Percentiles rank a stretch among this genome's conserved stretches.
Conservation (phyloP, 2,113 vertebrate species). For the Axis porcinus region DNA sequence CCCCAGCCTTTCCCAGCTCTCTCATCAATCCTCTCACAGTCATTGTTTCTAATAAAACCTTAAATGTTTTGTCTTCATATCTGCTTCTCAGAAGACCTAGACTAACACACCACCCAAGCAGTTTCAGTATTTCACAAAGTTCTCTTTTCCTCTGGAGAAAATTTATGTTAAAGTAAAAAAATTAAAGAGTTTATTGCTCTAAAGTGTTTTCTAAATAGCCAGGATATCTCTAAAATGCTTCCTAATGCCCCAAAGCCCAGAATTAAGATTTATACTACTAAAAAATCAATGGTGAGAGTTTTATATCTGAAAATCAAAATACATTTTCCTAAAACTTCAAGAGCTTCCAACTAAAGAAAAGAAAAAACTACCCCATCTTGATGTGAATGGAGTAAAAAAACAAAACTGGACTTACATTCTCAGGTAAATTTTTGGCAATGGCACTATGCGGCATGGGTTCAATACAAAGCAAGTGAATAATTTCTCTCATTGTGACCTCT, state of each 20-base stretch:
- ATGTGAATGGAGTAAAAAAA: neutral
- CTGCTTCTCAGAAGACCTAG: neutral
- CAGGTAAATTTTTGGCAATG: slow-evolving; percentile 92
- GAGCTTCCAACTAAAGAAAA: neutral
- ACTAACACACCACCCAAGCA: neutral
- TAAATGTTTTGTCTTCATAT: neutral
- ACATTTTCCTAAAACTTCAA: slow-evolving; percentile 39
- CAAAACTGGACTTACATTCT: slow-evolving; percentile 87
- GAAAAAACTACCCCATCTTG: neutral
- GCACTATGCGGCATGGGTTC: slow-evolving; percentile 98
- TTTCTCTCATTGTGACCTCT: slow-evolving; percentile 95
- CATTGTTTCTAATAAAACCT: neutral
- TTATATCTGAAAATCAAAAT: neutral
- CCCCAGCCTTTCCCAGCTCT: neutral
- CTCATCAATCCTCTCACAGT: neutral
- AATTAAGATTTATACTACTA: slow-evolving; percentile 30
- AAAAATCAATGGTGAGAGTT: neutral
- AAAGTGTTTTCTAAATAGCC: neutral
- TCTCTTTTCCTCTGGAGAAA: neutral
- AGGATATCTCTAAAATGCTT: neutral
- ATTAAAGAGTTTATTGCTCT: neutral
- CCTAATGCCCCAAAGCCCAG: neutral
- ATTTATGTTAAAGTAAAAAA: slow-evolving; percentile 31
- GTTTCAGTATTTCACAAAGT: slow-evolving; percentile 21
- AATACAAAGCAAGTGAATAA: slow-evolving; percentile 95